Evolutionary conservation across 2,113 vertebrate species (phyloP), one percentile per base, ranked within the genome.

Genomic region (Onychostoma macrolepis): DNA sequence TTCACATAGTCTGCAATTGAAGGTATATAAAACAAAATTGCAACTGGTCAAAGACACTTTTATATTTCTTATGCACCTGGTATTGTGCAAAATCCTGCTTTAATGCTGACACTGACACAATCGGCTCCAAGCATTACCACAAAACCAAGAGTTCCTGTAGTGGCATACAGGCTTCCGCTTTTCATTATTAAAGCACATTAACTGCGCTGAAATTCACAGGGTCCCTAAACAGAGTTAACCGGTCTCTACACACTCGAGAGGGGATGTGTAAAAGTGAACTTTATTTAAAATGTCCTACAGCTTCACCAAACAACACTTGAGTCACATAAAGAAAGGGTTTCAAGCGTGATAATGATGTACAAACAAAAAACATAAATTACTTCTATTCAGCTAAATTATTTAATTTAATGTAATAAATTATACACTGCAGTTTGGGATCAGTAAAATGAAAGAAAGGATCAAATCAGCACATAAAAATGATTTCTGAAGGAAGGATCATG

Each of bases 1-100:
- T 98, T 99, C 92, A 99, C 97, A 91, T 99, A 99, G 95, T 99
- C 98, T 99, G 88, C 71, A 86, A 88, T 80, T 53, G 82, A 41
- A 80, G 9, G 53, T 65, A 76, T 53, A 36, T 80, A 85, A 63
- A 84, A 53, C 56, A 63, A 85, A 79, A 74, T 33, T 50, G 78
- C 38, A 84, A 56, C 26, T 78, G 61, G 26, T 83, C 65, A 63
- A 56, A 56, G 4, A 19, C 28, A 48, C 21, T n/a, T 61, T 71
- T 30, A 50, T 58, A 33, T 86, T 56, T 80, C 8, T 80, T 10
- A 86, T 33, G 61, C 8, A 79, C 12, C 28, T 53, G n/a, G 43
- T 86, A 19, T 86, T 72, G 12, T 85, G 45, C 56, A n/a, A 65
- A 69, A 50, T 30, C 83, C 45, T 86, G 36, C 30, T 63, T 75